phyloP scores from a whole-genome alignment of 2,888 invertebrate species.

The Xylocampa areola region DNA sequence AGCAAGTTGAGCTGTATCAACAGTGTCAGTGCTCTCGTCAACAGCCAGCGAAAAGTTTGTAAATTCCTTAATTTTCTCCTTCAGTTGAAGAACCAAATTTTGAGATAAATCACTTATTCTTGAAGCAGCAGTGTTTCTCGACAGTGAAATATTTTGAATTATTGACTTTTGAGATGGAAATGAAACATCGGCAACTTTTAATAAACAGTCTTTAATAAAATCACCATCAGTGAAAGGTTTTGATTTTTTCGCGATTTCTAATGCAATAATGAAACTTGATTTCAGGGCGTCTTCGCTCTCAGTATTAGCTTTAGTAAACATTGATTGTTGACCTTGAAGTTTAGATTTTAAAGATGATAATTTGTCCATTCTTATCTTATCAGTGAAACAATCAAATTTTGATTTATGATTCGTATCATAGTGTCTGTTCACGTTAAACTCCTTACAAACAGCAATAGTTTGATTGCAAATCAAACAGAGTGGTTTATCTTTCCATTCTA shows the following conservation, averaged over 20 bases:
- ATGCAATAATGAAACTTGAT: background rate
- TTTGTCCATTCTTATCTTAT: background rate
- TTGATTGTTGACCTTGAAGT: background rate
- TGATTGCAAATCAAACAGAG: background rate
- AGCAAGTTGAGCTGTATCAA: background rate
- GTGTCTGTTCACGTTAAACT: background rate
- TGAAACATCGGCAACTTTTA: too few species aligned
- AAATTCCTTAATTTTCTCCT: background rate
- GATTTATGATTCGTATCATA: background rate
- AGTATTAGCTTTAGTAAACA: background rate
- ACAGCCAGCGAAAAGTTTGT: background rate
- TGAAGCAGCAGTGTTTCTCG: background rate
- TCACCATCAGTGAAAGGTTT: slow-evolving; percentile 1
- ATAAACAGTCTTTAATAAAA: background rate
- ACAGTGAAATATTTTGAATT: background rate
- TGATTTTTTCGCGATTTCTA: background rate
- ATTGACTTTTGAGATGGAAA: background rate
- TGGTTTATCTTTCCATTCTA: background rate
- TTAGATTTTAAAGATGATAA: background rate
- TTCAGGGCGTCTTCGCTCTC: background rate
- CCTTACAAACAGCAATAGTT: background rate
- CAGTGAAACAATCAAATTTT: background rate
- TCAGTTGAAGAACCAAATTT: background rate
- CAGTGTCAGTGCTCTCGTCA: background rate
- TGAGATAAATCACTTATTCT: background rate